Percentiles rank a stretch among this genome's conserved stretches.
These are phyloP conservation scores for Rhagologus leucostigma DNA, from an alignment of 2,113 vertebrate genomes.

Conservation along the genomic window DNA sequence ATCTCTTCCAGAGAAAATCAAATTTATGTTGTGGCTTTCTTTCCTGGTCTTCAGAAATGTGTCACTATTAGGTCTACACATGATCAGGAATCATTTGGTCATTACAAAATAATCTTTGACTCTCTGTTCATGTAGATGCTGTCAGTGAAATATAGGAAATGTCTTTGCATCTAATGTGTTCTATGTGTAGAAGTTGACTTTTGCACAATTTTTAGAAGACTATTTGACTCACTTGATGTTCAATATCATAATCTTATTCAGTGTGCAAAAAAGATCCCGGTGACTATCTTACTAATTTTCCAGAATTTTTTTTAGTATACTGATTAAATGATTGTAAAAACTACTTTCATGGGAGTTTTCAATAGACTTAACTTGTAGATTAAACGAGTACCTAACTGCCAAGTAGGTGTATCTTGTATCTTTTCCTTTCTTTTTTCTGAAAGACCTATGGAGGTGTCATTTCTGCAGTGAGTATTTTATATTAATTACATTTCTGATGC, in stretches of 20 bases:
- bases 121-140: neutral
- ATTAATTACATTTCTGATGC: neutral
- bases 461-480: neutral
- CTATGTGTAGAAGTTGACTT: neutral
- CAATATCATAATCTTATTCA: neutral
- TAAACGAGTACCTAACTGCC: neutral
- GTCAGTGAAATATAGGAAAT: neutral
- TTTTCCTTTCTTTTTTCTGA: neutral
- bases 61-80: neutral
- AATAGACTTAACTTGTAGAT: neutral
- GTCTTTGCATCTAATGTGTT: neutral
- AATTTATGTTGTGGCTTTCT: neutral
- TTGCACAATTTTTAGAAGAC: neutral
- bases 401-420: neutral
- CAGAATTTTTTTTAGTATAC: neutral
- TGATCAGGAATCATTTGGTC: neutral
- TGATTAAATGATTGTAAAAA: neutral
- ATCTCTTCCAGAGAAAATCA: neutral
- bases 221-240: neutral
- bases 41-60: neutral
- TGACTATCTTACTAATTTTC: neutral
- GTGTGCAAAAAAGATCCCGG: neutral
- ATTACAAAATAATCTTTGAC: neutral
- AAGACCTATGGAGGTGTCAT: neutral
- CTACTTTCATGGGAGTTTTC: neutral